These are phyloP conservation scores for Galerucella pusilla DNA, from an alignment of 2,888 invertebrate species.

Conservation along the genomic window DNA sequence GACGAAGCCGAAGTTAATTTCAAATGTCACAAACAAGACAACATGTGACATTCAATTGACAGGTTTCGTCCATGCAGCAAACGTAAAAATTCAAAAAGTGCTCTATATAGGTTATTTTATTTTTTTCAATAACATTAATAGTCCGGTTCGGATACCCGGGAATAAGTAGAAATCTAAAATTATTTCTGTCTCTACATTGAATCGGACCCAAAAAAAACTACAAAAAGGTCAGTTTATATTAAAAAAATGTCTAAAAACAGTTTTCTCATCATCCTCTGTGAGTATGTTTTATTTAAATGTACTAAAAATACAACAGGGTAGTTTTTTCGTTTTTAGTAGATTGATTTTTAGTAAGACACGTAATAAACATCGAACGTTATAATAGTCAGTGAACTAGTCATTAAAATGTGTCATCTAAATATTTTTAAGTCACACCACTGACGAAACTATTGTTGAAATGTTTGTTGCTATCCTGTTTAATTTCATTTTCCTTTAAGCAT, in stretches of 20 bases:
- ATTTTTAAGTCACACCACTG: slow-evolving; percentile 15
- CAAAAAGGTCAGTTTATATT: too few relatives aligned
- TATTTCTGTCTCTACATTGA: too few relatives aligned
- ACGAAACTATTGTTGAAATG: slow-evolving; percentile 31
- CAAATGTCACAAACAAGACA: too few relatives aligned
- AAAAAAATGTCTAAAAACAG: not conserved
- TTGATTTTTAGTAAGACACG: slow-evolving; percentile 38
- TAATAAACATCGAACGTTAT: slow-evolving; percentile 36
- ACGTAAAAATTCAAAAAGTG: too few relatives aligned
- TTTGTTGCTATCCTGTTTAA: slow-evolving; percentile 40
- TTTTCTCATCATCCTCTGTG: not conserved
- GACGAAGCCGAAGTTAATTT: too few relatives aligned
- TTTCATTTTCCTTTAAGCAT: slow-evolving; percentile 40
- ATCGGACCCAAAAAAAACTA: too few relatives aligned
- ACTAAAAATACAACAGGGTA: slow-evolving; percentile 32
- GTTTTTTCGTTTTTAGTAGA: slow-evolving; percentile 40
- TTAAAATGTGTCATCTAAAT: slow-evolving; percentile 19
- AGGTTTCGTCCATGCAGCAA: too few relatives aligned
- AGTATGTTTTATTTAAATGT: slow-evolving; percentile 6
- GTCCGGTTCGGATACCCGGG: too few relatives aligned
- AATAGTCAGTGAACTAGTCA: slow-evolving; percentile 16
- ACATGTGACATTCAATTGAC: too few relatives aligned
- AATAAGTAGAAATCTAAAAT: too few relatives aligned
- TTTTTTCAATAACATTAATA: too few relatives aligned
- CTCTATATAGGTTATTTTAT: too few relatives aligned